These are phyloP conservation scores for Chalcosyrphus nemorum DNA, from an alignment of 2,888 invertebrate genomes.

Conservation along the genomic window DNA sequence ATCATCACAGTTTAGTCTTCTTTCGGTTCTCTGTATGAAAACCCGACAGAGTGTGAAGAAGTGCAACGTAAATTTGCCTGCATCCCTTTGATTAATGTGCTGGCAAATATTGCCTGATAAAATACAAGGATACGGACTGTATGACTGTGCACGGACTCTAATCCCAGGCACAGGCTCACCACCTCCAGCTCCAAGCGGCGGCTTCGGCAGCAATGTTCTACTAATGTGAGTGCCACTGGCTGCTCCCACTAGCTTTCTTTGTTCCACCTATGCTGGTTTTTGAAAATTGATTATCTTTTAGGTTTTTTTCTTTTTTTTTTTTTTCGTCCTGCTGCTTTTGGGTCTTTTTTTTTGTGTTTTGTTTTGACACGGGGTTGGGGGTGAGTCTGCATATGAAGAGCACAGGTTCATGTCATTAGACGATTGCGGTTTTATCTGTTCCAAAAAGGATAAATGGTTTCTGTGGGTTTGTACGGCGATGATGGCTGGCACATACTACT, in stretches of 20 bases:
- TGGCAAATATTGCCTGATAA: conserved; percentile 76
- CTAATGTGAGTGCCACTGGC: conserved; percentile 54
- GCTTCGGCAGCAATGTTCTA: conserved; percentile 13
- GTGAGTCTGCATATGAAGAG: conserved; percentile 54
- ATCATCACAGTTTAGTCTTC: conserved; percentile 51
- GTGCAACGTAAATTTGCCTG: conserved; percentile 75
- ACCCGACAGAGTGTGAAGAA: conserved; percentile 75
- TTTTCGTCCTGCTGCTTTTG: conserved; percentile 16
- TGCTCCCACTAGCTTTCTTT: conserved; percentile 37
- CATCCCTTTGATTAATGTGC: conserved; percentile 76
- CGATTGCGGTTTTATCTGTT: conserved; percentile 73
- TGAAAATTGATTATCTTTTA: conserved; percentile 70
- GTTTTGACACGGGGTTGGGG: not conserved
- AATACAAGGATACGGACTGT: conserved; percentile 61
- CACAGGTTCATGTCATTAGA: conserved; percentile 72
- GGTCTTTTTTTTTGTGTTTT: conserved; percentile 19
- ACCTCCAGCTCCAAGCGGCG: not conserved
- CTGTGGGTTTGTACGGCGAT: conserved; percentile 70
- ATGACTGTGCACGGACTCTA: conserved; percentile 41
- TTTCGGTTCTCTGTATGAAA: conserved; percentile 63
- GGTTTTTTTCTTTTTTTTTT: conserved; percentile 17
- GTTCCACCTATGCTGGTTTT: conserved; percentile 64
- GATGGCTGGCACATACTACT: conserved; percentile 56
- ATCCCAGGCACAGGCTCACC: conserved; percentile 17
- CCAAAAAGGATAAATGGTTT: conserved; percentile 71